Base-by-base conservation (phyloP, 2,113 vertebrate genomes). In the Octodon degus region DNA sequence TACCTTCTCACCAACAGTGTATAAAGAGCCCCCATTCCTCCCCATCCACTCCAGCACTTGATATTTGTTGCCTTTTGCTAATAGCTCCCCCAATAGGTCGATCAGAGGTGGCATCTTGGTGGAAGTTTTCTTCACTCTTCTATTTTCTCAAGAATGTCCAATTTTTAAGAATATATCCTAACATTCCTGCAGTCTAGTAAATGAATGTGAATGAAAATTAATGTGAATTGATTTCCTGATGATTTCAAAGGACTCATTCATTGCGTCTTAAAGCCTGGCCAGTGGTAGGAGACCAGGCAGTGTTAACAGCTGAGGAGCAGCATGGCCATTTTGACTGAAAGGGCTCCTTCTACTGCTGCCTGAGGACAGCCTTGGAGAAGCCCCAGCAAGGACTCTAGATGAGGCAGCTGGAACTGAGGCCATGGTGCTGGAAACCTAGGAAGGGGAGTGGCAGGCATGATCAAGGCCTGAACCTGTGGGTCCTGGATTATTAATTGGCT, bases 141-240 rank as follows among this genome's bases (percentile, higher is more conserved):
- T 83, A 7, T 88, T 96, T 94, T 93, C 40, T 67, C 60, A 93
- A 79, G 16, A 90, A 27, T 86, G 16, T 96, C 47, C 16, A 68
- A 8, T 84, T 16, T 50, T 53, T 37, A 62, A 89, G 82, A 80
- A 47, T 16, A 68, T 25, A 68, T 79, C 24, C 93, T 83, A 76
- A 86, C 93, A 82, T 82, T 62, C 1, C 25, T 22, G 14, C 3
- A 2, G 0, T 60, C 43, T 22, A 55, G 12, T 84, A 86, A 93
- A 58, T 53, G 68, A 67, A 27, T 80, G 19, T 53, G 22, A 77
- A 2, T 30, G 0, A 47, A 12, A 20, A 10, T 82, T 70, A 40
- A 14, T 62, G 24, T n/a, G 8, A 9, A 40, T 82, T 12, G 16
- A 16, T 60, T 89, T 82, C 62, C 47, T n/a, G 40, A 22, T 76